Percentiles rank a stretch among this genome's conserved stretches.
Conservation (phyloP, 2,113 vertebrate species). For the Vombatus ursinus region DNA sequence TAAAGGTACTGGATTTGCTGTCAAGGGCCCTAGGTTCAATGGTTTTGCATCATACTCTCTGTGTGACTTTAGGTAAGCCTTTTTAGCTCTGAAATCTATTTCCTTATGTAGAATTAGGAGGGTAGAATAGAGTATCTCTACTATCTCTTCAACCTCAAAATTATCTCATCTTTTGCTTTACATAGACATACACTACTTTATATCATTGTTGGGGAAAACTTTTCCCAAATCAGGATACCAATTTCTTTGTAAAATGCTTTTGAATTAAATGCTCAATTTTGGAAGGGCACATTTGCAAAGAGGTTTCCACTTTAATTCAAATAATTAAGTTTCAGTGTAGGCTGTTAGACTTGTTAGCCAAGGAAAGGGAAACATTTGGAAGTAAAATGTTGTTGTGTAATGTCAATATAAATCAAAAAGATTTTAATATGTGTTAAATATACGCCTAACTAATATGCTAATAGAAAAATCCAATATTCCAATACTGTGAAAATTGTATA, state of each 20-base stretch:
- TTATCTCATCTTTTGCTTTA: background rate
- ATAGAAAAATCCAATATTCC: background rate
- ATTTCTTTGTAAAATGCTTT: background rate
- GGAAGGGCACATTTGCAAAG: background rate
- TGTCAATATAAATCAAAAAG: background rate
- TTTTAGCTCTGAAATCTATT: background rate
- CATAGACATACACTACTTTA: background rate
- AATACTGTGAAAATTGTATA: conserved; percentile 26
- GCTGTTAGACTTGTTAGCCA: background rate
- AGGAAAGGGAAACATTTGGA: conserved; percentile 21
- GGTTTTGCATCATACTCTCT: background rate
- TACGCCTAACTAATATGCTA: background rate
- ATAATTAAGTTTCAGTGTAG: background rate
- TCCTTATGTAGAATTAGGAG: background rate
- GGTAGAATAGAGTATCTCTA: background rate
- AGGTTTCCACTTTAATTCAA: background rate
- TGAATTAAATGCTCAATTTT: background rate
- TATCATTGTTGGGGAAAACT: background rate
- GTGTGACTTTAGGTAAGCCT: background rate
- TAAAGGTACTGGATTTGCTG: background rate
- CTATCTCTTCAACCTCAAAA: background rate
- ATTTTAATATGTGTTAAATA: conserved; percentile 8
- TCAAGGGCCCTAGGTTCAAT: background rate
- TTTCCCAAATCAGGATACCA: background rate
- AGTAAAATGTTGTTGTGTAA: background rate